Base-by-base conservation (phyloP, 2,888 invertebrate genomes). In the Drosophila siamana region DNA sequence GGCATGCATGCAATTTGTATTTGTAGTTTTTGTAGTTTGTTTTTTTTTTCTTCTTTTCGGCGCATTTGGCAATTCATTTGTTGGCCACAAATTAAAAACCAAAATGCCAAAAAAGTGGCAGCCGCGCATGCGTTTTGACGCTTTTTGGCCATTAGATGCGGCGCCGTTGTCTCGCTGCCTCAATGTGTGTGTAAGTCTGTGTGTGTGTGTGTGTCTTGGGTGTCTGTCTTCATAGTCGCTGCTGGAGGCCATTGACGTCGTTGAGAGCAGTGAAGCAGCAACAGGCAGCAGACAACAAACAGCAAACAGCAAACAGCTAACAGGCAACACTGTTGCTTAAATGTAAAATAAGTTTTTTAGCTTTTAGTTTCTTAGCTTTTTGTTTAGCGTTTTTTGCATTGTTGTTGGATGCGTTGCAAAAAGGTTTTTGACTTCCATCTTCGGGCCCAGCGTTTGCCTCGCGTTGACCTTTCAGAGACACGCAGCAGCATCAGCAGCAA, bases 231-330 rank as follows among this genome's bases (percentile, higher is more conserved):
- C 68, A 54, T 57, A 56, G 48, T 52, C 68, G 68, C 59, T 44
- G 59, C 65, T 78, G 78, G 81, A 81, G 82, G 82, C 86, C 82
- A 85, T 87, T 82, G 82, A 82, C 82, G 88, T 51, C 28, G 46
- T 40, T 52, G 43, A 54, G 72, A 63, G 82, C 88, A 82, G 69
- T 85, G 79, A 87, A 75, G 88, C 82, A 69, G 72, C 69, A 84
- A 59, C 40, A 54, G 7, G 19, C 47, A 36, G 33, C 33, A 13
- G 36, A 11, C 30, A 59, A 36, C 40, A 69, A n/a, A 44, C 13
- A 57, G 57, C 40, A 64, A 47, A n/a, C 33, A 33, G 4, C 33
- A 33, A 26, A 26, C 26, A 33, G 4, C 33, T n/a, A 26, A 26
- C 26, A 19, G 19, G 48, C 74, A 77, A 61, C 44, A 54, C 36